phyloP scores from a whole-genome alignment of 2,888 invertebrate species.

The Apamea sordens region DNA sequence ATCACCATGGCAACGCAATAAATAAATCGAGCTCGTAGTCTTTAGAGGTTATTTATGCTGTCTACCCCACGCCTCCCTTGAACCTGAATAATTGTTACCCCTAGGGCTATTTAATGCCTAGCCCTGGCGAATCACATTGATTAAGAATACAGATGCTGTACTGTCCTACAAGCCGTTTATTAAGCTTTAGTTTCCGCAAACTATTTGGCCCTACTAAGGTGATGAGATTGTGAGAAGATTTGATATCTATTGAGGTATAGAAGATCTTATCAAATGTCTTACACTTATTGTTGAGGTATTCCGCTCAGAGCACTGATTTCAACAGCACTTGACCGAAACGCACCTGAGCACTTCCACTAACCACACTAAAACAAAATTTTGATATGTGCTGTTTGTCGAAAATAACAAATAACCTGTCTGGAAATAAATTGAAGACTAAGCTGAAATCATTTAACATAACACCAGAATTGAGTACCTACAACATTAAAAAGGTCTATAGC shows the following conservation, averaged over 20 bases:
- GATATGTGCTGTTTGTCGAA: too few relatives aligned
- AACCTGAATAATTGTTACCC: slow-evolving; percentile 71
- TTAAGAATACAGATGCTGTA: slow-evolving; percentile 75
- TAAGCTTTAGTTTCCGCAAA: slow-evolving; percentile 68
- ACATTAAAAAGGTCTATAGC: not conserved
- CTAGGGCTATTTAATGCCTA: slow-evolving; percentile 69
- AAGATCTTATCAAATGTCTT: not conserved
- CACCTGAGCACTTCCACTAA: not conserved
- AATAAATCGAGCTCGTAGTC: slow-evolving; percentile 58
- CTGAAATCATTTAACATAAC: not conserved
- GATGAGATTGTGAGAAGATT: not conserved
- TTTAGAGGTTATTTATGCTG: slow-evolving; percentile 71
- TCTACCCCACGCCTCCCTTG: slow-evolving; percentile 63
- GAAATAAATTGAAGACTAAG: not conserved
- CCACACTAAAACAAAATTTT: not conserved
- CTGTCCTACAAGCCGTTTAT: slow-evolving; percentile 70
- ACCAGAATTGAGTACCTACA: too few relatives aligned
- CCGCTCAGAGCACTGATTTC: not conserved
- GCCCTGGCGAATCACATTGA: slow-evolving; percentile 75
- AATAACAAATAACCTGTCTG: too few relatives aligned
- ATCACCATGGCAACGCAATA: slow-evolving; percentile 56
- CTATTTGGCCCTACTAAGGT: slow-evolving; percentile 64
- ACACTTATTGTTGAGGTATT: not conserved
- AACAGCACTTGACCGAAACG: not conserved
- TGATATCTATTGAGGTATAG: not conserved